These are phyloP conservation scores for Conops quadrifasciatus DNA, from an alignment of 2,888 invertebrate species.

Conservation along the genomic window DNA sequence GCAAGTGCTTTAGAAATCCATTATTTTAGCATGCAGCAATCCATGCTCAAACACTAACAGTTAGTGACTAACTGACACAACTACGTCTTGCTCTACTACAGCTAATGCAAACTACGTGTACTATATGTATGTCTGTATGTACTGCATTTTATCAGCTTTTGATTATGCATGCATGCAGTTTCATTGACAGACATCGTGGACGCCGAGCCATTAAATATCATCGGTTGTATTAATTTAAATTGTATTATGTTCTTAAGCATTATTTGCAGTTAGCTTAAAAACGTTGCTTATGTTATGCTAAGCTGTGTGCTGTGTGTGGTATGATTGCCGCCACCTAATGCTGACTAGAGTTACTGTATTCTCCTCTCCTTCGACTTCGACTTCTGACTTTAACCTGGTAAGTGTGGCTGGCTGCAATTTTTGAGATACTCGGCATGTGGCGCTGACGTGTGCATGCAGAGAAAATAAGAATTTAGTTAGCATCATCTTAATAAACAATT, in stretches of 20 bases:
- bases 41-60: too few species aligned
- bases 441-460: not conserved
- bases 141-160: too few species aligned
- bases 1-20: too few species aligned
- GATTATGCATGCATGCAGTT: too few species aligned
- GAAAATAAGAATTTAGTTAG: too few species aligned
- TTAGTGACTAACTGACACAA: too few species aligned
- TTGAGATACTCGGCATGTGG: not conserved
- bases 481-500: not conserved
- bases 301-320: not conserved
- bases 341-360: constrained; percentile 59
- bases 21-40: too few species aligned
- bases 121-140: too few species aligned
- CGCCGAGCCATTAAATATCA: constrained; percentile 1
- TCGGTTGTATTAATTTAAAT: constrained; percentile 11
- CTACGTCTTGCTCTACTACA: too few species aligned
- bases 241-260: not conserved
- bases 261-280: constrained; percentile 19
- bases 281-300: constrained; percentile 13
- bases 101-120: too few species aligned
- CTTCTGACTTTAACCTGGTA: too few species aligned
- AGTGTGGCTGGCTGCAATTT: constrained; percentile 10
- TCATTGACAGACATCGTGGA: too few species aligned
- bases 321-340: constrained; percentile 53
- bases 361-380: constrained; percentile 7